Conservation (phyloP, 1,140 invertebrate species). For the Drosophila nebulosa region DNA sequence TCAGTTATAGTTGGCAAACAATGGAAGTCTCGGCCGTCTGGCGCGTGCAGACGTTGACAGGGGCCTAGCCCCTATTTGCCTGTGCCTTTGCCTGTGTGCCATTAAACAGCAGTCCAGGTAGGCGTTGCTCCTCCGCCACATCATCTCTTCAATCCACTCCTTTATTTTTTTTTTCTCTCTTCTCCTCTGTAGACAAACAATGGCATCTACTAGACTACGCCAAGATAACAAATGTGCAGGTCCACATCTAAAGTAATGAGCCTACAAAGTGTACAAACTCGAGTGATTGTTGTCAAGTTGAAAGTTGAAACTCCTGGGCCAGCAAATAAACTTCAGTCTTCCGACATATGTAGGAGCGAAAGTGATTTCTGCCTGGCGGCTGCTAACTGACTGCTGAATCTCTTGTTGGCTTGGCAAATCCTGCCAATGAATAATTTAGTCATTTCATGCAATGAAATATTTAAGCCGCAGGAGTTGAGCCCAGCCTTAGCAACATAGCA, state of each 20-base stretch:
- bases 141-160: not conserved
- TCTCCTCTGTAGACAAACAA: slow-evolving; percentile 33
- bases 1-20: slow-evolving; percentile 42
- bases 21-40: not conserved
- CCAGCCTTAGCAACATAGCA: not conserved
- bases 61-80: slow-evolving; percentile 46
- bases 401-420: slow-evolving; percentile 43
- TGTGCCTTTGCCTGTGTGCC: slow-evolving; percentile 38
- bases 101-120: slow-evolving; percentile 62
- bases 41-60: slow-evolving; percentile 44
- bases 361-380: slow-evolving; percentile 55
- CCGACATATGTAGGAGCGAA: slow-evolving; percentile 41
- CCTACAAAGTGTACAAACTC: slow-evolving; percentile 25
- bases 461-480: slow-evolving; percentile 71
- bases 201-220: slow-evolving; percentile 51
- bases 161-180: not conserved
- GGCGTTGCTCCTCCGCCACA: slow-evolving; percentile 43
- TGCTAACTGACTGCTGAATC: not conserved
- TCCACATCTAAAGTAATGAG: slow-evolving; percentile 37
- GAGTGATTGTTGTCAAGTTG: slow-evolving; percentile 20
- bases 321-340: not conserved
- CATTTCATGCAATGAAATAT: slow-evolving; percentile 59
- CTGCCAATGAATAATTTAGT: slow-evolving; percentile 78
- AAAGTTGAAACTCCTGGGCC: slow-evolving; percentile 17
- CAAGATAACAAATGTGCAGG: slow-evolving; percentile 42